Evolutionary conservation across 2,888 invertebrate species (phyloP).

Genomic region (Lepidonotus clava): DNA sequence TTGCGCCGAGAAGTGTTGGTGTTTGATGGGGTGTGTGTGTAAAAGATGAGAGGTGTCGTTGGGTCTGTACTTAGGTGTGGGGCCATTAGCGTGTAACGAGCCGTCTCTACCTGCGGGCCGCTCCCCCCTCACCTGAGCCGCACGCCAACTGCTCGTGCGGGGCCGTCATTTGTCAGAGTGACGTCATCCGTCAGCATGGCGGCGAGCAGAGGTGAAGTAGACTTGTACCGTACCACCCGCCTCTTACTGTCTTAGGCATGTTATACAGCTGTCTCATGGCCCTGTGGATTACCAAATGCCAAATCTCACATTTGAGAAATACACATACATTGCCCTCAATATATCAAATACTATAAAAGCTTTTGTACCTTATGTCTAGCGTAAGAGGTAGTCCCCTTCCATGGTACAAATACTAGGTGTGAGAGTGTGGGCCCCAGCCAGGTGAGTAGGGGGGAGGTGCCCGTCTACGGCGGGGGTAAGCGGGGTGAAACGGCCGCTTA

Average conservation of each 20-base stretch:
- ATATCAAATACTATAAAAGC: no score
- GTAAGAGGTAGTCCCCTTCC: no score
- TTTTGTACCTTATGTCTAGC: no score
- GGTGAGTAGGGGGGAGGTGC: not conserved
- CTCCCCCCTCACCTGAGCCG: not conserved
- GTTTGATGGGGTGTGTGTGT: not conserved
- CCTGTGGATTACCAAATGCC: no score
- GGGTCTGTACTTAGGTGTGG: no score
- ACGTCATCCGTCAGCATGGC: slow-evolving; percentile 8
- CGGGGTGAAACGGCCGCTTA: slow-evolving; percentile 32
- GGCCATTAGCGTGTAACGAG: no score
- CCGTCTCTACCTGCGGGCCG: not conserved
- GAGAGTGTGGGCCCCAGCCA: no score
- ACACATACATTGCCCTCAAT: no score
- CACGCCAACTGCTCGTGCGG: not conserved
- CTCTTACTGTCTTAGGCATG: not conserved
- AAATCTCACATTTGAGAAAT: no score
- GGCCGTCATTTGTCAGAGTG: not conserved
- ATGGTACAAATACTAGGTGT: no score
- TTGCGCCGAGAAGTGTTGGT: not conserved
- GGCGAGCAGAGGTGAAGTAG: slow-evolving; percentile 10
- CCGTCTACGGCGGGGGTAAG: not conserved
- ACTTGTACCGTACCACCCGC: not conserved
- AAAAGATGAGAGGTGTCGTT: not conserved
- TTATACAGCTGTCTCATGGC: not conserved